Evolutionary conservation across 2,888 invertebrate species (phyloP).

Genomic region (Diadromus collaris): DNA sequence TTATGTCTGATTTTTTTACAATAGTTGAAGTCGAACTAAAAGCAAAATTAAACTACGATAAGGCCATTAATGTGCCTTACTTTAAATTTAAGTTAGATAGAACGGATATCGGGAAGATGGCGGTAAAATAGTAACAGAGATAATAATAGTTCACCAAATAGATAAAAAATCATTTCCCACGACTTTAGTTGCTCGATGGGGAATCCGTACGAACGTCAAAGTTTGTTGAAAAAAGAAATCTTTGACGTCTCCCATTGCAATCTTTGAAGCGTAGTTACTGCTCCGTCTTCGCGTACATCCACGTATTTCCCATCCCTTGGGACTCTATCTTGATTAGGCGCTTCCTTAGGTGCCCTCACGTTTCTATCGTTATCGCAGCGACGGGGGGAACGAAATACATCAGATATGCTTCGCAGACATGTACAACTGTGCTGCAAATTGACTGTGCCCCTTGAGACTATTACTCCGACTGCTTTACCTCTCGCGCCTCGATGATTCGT

Average conservation of each 20-base stretch:
- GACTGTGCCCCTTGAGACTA: slow-evolving; percentile 3
- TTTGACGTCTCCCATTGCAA: background rate
- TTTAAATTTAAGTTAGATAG: no score
- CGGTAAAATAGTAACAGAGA: no score
- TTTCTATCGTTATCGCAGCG: slow-evolving; percentile 24
- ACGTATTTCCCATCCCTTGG: slow-evolving; percentile 14
- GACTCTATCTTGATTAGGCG: slow-evolving; percentile 29
- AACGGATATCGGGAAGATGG: no score
- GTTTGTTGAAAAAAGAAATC: background rate
- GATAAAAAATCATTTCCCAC: no score
- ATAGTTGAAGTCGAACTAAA: no score
- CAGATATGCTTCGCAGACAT: background rate
- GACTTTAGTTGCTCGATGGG: no score
- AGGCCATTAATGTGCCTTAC: no score
- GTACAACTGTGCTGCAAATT: slow-evolving; percentile 1
- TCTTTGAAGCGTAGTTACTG: background rate
- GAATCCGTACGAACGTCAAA: background rate
- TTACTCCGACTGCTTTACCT: slow-evolving; percentile 7
- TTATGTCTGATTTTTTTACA: no score
- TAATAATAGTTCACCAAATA: no score
- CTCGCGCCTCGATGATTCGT: background rate
- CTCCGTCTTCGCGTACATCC: background rate
- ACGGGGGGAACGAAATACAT: slow-evolving; percentile 2
- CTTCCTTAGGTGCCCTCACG: slow-evolving; percentile 21
- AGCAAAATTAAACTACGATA: no score